Evolutionary conservation across 1,140 invertebrate genomes (phyloP).

Genomic region (Olivierus martensii): DNA sequence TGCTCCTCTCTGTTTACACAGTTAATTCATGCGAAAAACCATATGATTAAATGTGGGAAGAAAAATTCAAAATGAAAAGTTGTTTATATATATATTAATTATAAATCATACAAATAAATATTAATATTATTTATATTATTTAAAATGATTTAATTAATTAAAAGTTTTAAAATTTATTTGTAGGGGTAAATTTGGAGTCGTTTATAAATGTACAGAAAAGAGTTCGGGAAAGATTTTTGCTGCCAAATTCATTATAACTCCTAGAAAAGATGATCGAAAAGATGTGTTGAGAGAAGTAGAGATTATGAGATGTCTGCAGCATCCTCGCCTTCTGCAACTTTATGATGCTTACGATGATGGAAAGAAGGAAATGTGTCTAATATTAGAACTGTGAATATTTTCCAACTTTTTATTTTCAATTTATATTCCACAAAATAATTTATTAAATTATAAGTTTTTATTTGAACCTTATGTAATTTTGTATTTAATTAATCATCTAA

Average conservation of each 20-base stretch:
- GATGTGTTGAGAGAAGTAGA: constrained; percentile 91
- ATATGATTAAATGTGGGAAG: too few relatives aligned
- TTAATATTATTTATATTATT: too few relatives aligned
- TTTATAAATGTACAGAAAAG: constrained; percentile 81
- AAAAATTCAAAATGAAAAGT: too few relatives aligned
- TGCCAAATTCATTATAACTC: constrained; percentile 81
- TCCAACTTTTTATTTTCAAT: background rate
- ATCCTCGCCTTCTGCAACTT: constrained; percentile 84
- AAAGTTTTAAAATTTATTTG: constrained; percentile 19
- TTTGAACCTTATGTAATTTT: too few relatives aligned
- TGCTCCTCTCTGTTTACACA: background rate
- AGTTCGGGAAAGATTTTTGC: constrained; percentile 63
- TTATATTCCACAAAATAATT: too few relatives aligned
- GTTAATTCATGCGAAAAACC: background rate
- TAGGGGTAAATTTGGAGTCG: constrained; percentile 97
- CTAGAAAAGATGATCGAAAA: constrained; percentile 66
- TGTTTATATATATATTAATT: too few relatives aligned
- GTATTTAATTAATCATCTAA: too few relatives aligned
- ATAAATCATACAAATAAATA: too few relatives aligned
- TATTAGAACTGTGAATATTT: constrained; percentile 83
- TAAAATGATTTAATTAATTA: too few relatives aligned
- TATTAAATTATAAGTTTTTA: too few relatives aligned
- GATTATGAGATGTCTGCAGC: constrained; percentile 85
- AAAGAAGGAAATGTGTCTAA: constrained; percentile 80
- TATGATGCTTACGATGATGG: constrained; percentile 87